Base-by-base conservation (phyloP, 2,888 invertebrate species). In the Troides oblongomaculatus region DNA sequence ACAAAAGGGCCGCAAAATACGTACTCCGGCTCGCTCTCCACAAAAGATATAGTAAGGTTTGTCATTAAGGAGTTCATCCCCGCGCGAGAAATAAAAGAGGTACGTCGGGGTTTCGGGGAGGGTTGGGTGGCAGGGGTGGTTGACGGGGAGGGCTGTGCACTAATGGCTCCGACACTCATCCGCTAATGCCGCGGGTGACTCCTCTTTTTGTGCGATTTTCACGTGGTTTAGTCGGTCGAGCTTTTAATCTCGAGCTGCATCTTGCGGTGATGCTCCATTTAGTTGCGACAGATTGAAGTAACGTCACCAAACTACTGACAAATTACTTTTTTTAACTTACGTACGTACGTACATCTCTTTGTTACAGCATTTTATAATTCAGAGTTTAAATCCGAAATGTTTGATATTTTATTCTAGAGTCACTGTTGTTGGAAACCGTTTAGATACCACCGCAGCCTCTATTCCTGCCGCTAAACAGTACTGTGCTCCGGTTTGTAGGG, bases 41-140 rank as follows among this genome's bases (percentile, higher is more conserved):
- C 92, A 92, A 92, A 91, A 92, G 92, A 92, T 92, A 92, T 92
- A 92, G 92, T 92, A 92, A 90, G 92, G 92, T 92, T 92, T 92
- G 92, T 92, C 92, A 92, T 92, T 92, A 92, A 92, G 92, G 92
- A 92, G 92, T 92, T 92, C 92, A 92, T 92, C 91, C 90, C 91
- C 90, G 90, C 89, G 90, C 91, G 90, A 89, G 92, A 92, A 92
- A 92, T 92, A 92, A 92, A 92, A 92, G 92, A 91, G 91, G 89
- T 87, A 87, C 86, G 86, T 81, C 78, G 87, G 85, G 82, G 84
- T 85, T 85, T 80, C 81, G 84, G 79, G 82, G 83, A 76, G 77
- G 81, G 81, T 81, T 50, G 73, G 78, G 74, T 10, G 74, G 73
- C 74, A 70, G 74, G 71, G 74, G 79, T 77, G 72, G 76, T 74